Conservation (phyloP, 1,140 invertebrate genomes). For the Ditylenchus dipsaci region DNA sequence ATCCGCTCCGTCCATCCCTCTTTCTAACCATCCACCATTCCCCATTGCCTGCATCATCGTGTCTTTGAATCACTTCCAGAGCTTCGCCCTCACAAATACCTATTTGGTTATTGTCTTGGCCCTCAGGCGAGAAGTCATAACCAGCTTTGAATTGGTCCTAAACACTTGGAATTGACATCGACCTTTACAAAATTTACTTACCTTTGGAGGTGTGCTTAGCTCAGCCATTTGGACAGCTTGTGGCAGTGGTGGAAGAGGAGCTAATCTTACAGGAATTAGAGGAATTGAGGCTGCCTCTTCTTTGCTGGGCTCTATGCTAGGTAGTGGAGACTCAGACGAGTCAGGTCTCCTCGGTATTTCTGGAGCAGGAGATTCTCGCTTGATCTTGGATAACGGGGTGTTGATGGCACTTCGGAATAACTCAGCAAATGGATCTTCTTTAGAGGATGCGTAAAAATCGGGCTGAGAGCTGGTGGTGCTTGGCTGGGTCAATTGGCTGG, state of each 20-base stretch:
- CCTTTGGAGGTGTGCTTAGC: background rate
- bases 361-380: background rate
- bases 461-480: background rate
- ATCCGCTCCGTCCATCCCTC: background rate
- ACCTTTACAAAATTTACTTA: too few relatives aligned
- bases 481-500: background rate
- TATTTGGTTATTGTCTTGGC: background rate
- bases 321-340: background rate
- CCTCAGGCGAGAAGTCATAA: background rate
- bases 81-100: background rate
- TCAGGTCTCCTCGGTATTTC: background rate
- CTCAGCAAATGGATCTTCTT: constrained; percentile 16
- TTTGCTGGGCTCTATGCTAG: background rate
- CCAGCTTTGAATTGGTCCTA: background rate
- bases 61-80: background rate
- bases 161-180: background rate
- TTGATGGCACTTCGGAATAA: constrained; percentile 2
- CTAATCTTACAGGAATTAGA: background rate
- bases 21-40: background rate
- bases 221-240: background rate
- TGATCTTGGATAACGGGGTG: background rate
- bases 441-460: background rate
- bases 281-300: background rate
- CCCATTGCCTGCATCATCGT: background rate
- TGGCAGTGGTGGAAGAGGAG: background rate